Evolutionary conservation across 2,113 vertebrate genomes (phyloP).

Genomic region (Menura novaehollandiae): DNA sequence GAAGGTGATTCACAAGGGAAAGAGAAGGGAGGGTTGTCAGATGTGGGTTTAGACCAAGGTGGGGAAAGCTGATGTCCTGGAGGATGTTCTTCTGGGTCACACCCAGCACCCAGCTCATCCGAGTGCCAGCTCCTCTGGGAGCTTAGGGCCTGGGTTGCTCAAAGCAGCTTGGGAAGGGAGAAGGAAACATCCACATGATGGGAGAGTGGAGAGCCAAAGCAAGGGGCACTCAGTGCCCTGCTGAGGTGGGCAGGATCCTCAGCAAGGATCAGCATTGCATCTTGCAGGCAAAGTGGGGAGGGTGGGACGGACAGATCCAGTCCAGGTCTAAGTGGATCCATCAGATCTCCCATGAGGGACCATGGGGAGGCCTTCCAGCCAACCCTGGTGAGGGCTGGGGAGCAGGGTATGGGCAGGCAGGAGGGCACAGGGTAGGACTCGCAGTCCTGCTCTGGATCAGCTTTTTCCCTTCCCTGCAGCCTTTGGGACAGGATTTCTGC

Average conservation of each 20-base stretch:
- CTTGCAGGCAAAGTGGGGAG: accelerated
- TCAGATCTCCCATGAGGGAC: neutral
- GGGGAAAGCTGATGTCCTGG: neutral
- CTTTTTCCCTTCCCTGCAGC: neutral
- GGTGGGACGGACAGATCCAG: neutral
- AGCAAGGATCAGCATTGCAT: accelerated
- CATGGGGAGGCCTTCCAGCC: neutral
- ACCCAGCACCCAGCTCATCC: neutral
- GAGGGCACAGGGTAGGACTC: neutral
- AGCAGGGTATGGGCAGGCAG: neutral
- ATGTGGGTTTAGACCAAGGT: neutral
- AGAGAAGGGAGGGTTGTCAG: neutral
- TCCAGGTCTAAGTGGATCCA: neutral
- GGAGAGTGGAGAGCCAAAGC: neutral
- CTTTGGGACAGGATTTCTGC: neutral
- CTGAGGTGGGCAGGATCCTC: neutral
- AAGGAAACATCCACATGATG: neutral
- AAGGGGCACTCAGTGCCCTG: neutral
- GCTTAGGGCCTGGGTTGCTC: neutral
- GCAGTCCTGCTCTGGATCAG: neutral
- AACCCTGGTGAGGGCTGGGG: accelerated
- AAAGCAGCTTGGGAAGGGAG: neutral
- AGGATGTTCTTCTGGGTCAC: neutral
- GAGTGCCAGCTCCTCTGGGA: neutral
- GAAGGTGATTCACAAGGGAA: neutral